Evolutionary conservation across 2,797 vertebrate genomes (phyloP).

Genomic region (Bradypus variegatus): DNA sequence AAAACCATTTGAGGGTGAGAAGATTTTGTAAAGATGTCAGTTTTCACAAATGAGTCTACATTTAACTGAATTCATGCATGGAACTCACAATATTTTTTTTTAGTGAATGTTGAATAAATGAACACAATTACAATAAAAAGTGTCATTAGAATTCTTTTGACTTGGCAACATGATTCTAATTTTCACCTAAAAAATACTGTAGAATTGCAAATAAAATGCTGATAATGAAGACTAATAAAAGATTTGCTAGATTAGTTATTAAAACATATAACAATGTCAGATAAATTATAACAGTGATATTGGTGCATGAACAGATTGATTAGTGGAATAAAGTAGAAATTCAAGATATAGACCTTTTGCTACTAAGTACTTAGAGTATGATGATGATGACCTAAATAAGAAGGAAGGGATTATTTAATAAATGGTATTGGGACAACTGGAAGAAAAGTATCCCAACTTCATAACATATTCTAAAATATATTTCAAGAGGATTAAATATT

Average conservation of each 20-base stretch:
- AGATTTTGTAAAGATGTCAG: neutral
- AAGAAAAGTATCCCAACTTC: neutral
- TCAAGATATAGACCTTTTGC: neutral
- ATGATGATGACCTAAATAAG: neutral
- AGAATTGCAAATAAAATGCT: constrained; percentile 18
- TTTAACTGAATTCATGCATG: neutral
- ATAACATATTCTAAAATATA: neutral
- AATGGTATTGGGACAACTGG: neutral
- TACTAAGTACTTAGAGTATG: neutral
- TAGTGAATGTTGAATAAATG: constrained; percentile 7
- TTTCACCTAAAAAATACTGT: constrained; percentile 24
- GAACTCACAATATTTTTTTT: neutral
- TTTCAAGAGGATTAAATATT: neutral
- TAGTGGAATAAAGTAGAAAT: neutral
- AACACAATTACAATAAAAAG: neutral
- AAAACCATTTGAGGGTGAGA: neutral
- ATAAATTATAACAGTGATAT: neutral
- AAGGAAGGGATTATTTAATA: neutral
- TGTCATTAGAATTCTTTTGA: neutral
- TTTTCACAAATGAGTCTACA: neutral
- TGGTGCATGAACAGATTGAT: neutral
- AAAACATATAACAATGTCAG: neutral
- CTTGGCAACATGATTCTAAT: neutral
- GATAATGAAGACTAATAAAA: neutral
- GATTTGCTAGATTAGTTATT: neutral